These are phyloP conservation scores for Heliothis virescens DNA, from an alignment of 1,140 invertebrate genomes.

Conservation along the genomic window DNA sequence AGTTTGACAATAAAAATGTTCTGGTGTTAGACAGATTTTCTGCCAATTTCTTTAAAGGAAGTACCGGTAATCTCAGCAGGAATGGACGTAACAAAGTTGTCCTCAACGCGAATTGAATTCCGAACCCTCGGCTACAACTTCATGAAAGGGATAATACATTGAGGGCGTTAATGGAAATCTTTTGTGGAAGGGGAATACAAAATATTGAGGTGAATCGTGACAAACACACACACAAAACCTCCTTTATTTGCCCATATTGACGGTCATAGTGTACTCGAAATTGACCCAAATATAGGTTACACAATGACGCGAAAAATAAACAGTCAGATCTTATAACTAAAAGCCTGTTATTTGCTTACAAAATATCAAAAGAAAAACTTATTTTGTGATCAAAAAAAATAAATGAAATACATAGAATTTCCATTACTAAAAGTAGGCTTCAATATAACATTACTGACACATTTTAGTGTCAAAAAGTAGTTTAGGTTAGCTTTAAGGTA, in stretches of 20 bases:
- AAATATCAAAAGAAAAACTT: too few species aligned
- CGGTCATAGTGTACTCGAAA: background rate
- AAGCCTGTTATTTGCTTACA: too few species aligned
- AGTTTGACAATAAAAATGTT: too few species aligned
- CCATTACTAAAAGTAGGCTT: too few species aligned
- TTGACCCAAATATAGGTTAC: background rate
- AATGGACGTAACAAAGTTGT: constrained; percentile 28
- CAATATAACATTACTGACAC: too few species aligned
- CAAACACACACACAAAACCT: background rate
- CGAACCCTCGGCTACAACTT: constrained; percentile 5
- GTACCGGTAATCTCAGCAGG: background rate
- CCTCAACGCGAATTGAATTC: constrained; percentile 27
- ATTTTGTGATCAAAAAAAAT: too few species aligned
- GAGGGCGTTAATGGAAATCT: constrained; percentile 36
- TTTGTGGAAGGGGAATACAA: constrained; percentile 19
- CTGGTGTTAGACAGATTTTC: background rate
- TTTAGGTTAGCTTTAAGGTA: too few species aligned
- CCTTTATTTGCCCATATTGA: constrained; percentile 21
- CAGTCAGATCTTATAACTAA: too few species aligned
- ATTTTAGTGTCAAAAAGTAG: too few species aligned
- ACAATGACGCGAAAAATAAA: too few species aligned
- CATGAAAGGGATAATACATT: constrained; percentile 36
- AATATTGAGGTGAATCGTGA: constrained; percentile 4
- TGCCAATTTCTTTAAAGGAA: constrained; percentile 18
- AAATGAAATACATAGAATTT: too few species aligned